Percentiles rank a stretch among this genome's conserved stretches.
Evolutionary conservation across 1,140 invertebrate genomes (phyloP).

Genomic region (Drosophila nigrodunni): DNA sequence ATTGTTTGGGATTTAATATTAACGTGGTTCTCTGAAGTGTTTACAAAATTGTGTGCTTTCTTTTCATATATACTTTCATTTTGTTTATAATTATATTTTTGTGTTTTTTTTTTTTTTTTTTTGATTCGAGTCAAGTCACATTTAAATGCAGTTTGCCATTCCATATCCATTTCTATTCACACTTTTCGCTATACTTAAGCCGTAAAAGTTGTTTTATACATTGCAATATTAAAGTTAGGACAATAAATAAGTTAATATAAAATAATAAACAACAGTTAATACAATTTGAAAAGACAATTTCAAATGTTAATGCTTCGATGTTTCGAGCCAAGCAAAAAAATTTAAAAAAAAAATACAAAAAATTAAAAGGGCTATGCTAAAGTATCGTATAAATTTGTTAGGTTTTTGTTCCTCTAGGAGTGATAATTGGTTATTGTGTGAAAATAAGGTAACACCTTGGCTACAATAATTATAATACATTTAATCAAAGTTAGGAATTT

Average conservation of each 20-base stretch:
- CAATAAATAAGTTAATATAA: constrained; percentile 81
- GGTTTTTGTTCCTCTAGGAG: constrained; percentile 38
- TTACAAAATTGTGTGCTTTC: constrained; percentile 57
- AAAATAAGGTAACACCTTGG: constrained; percentile 45
- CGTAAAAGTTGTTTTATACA: constrained; percentile 74
- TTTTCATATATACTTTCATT: constrained; percentile 31
- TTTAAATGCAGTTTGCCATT: constrained; percentile 75
- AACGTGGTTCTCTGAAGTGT: constrained; percentile 38
- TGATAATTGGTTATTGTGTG: constrained; percentile 44
- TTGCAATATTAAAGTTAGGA: constrained; percentile 73
- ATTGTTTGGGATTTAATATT: constrained; percentile 47
- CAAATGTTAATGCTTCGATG: constrained; percentile 50
- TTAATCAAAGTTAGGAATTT: constrained; percentile 70
- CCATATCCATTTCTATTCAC: constrained; percentile 56
- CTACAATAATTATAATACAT: constrained; percentile 78
- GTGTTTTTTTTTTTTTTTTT: constrained; percentile 48
- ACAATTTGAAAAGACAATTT: constrained; percentile 64
- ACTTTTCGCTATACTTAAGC: constrained; percentile 66
- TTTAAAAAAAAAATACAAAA: constrained; percentile 38
- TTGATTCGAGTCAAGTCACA: constrained; percentile 77
- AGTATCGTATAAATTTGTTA: constrained; percentile 56
- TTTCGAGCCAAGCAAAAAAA: constrained; percentile 51
- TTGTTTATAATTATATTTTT: constrained; percentile 34
- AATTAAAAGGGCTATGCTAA: constrained; percentile 49
- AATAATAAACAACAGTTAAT: constrained; percentile 80